Percentiles rank a stretch among this genome's conserved stretches.
Conservation (phyloP, 2,888 invertebrate genomes). For the Nasonia oneida region DNA sequence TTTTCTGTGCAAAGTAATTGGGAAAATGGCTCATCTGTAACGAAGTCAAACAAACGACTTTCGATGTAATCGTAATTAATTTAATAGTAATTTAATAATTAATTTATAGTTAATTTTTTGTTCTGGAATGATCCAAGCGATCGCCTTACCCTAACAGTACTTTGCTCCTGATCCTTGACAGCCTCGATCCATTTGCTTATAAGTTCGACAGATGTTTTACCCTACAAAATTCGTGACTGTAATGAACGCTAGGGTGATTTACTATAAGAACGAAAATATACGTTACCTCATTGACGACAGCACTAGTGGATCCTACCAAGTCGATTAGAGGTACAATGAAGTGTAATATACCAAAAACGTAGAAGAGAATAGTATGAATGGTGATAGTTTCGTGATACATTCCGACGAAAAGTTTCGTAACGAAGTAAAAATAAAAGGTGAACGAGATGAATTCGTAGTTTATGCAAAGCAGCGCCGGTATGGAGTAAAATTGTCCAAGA, state of each 20-base stretch:
- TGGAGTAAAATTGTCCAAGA: background rate
- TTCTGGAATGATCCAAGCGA: too few species aligned
- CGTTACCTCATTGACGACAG: background rate
- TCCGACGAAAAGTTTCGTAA: background rate
- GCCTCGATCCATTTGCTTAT: background rate
- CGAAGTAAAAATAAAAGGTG: background rate
- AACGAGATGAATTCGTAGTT: background rate
- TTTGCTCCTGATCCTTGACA: background rate
- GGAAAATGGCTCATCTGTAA: background rate
- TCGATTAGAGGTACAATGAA: background rate
- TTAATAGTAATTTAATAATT: too few species aligned
- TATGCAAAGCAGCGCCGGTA: background rate
- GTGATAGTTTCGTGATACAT: background rate
- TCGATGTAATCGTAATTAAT: background rate
- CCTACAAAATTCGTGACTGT: background rate
- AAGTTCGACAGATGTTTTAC: background rate
- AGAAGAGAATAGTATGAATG: background rate
- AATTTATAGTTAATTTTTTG: too few species aligned
- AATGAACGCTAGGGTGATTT: background rate
- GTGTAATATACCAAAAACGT: background rate
- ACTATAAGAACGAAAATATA: background rate
- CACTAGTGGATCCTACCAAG: background rate
- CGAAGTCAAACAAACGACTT: background rate
- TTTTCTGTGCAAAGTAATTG: conserved; percentile 12
- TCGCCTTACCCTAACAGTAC: background rate